These are phyloP conservation scores for Varanus salvator DNA, from an alignment of 2,113 vertebrate genomes.

Conservation along the genomic window DNA sequence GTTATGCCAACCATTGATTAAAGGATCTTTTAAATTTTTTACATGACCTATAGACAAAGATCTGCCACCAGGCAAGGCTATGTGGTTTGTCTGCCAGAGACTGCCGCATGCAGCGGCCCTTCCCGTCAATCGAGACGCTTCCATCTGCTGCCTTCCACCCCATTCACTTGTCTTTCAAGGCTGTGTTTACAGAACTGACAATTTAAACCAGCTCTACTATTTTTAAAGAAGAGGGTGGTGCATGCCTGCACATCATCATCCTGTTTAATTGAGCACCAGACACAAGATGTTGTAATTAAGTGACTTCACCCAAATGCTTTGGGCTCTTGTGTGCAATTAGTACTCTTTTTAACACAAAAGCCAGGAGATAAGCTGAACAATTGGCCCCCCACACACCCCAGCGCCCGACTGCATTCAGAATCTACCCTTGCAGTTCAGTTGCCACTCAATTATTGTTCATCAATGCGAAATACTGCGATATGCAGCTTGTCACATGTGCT, in stretches of 20 bases:
- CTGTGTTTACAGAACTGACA: background rate
- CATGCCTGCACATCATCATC: fast-evolving
- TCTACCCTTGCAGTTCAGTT: background rate
- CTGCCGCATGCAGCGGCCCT: background rate
- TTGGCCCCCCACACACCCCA: background rate
- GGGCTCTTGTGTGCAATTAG: background rate
- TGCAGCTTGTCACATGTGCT: too few species aligned
- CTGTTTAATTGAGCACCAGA: background rate
- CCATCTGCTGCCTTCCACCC: background rate
- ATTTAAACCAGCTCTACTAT: background rate
- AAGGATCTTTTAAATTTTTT: background rate
- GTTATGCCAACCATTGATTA: background rate
- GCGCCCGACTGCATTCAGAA: background rate
- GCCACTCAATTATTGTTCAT: background rate
- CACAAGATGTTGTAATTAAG: background rate
- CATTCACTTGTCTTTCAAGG: background rate
- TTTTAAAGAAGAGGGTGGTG: slow-evolving; percentile 1
- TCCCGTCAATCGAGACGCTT: background rate
- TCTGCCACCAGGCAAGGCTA: background rate
- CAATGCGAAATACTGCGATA: fast-evolving
- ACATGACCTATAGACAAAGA: background rate
- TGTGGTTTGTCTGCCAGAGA: background rate
- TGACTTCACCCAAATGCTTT: background rate
- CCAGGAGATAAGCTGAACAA: background rate
- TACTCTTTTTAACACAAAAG: background rate